phyloP scores from a whole-genome alignment of 1,140 invertebrate species.

The Mylabris phalerata region DNA sequence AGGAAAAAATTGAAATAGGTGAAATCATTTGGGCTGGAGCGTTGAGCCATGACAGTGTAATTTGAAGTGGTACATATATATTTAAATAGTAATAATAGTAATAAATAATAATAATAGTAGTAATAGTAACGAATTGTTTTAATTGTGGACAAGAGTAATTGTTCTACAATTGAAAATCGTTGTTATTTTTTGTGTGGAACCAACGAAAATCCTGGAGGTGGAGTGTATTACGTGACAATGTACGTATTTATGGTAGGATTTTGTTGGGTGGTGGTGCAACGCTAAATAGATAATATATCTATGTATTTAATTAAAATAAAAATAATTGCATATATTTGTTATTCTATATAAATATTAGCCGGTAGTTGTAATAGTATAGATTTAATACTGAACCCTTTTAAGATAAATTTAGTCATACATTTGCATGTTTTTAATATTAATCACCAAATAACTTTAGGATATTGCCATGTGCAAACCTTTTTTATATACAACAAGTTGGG shows the following conservation, averaged over 20 bases:
- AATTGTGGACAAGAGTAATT: too few species aligned
- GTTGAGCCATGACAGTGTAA: slow-evolving; percentile 33
- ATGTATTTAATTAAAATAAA: too few species aligned
- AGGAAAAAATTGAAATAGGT: slow-evolving; percentile 22
- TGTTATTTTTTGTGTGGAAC: not conserved
- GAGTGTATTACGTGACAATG: slow-evolving; percentile 3
- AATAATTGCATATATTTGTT: not conserved
- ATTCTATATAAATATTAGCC: not conserved
- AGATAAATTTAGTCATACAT: not conserved
- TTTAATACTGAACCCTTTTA: not conserved
- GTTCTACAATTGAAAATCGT: too few species aligned
- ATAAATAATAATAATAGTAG: too few species aligned
- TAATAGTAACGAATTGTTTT: not conserved
- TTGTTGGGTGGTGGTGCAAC: not conserved
- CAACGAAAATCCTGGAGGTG: not conserved
- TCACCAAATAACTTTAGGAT: not conserved
- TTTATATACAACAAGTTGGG: not conserved
- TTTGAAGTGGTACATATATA: slow-evolving; percentile 23
- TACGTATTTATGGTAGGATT: slow-evolving; percentile 3
- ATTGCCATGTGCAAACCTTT: not conserved
- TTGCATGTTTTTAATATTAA: not conserved
- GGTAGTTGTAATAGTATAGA: not conserved
- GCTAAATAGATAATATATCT: too few species aligned
- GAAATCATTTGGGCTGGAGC: slow-evolving; percentile 22
- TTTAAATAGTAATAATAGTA: not conserved